Evolutionary conservation across 1,140 invertebrate genomes (phyloP).

Genomic region (Sogatella furcifera): DNA sequence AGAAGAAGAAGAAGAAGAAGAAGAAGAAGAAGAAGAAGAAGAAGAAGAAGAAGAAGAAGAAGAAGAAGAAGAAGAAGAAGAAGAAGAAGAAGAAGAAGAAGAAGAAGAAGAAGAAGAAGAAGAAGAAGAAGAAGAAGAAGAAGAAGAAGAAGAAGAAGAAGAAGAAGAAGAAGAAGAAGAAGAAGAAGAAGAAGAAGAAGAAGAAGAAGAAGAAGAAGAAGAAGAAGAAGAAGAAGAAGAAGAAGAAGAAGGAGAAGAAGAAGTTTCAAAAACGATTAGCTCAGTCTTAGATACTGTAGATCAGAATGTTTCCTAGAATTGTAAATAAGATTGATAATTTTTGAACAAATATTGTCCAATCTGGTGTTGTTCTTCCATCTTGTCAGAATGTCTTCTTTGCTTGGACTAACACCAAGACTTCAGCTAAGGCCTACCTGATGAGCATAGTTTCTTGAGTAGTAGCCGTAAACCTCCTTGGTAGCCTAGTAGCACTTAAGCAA

Average conservation of each 20-base stretch:
- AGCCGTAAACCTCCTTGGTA: no score
- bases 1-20: neutral
- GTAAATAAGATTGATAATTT: no score
- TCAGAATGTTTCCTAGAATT: no score
- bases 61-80: neutral
- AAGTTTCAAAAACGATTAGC: neutral
- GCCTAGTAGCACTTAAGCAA: no score
- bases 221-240: neutral
- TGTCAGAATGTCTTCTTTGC: no score
- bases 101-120: neutral
- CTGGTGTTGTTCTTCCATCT: no score
- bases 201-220: neutral
- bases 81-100: neutral
- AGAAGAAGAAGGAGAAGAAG: neutral
- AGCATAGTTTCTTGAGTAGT: no score
- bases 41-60: neutral
- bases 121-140: neutral
- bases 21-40: neutral
- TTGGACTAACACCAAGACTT: no score
- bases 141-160: neutral
- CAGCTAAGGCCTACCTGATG: no score
- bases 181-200: neutral
- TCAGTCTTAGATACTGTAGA: no score
- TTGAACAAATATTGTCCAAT: no score
- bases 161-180: neutral